A percentile compares a stretch with the other conserved stretches of the same genome.
Conservation (phyloP, 2,113 vertebrate genomes). For the Prunella himalayana region DNA sequence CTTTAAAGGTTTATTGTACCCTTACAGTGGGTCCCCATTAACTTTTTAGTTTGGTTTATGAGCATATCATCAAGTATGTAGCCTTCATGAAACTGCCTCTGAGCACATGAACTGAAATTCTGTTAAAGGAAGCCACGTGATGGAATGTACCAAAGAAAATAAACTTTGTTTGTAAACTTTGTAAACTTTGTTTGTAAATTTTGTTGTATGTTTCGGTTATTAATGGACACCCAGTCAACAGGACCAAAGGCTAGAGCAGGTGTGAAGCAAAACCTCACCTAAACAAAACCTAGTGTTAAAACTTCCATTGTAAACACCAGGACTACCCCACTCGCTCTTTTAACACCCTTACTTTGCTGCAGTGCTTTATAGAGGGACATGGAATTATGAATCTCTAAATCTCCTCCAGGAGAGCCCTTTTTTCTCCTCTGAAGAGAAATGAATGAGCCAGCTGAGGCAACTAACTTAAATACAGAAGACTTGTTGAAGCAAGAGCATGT, state of each 20-base stretch:
- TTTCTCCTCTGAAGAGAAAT: background rate
- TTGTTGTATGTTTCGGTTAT: background rate
- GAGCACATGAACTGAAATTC: background rate
- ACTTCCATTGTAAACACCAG: background rate
- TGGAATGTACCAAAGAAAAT: background rate
- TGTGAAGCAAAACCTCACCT: background rate
- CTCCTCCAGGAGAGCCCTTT: background rate
- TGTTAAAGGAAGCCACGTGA: background rate
- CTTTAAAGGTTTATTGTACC: background rate
- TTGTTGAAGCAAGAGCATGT: background rate
- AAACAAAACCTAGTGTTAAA: background rate
- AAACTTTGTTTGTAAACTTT: too few relatives aligned
- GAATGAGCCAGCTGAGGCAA: background rate
- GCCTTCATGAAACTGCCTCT: background rate
- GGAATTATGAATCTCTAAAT: background rate
- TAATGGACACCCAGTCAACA: background rate
- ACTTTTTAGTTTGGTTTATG: background rate
- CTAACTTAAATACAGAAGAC: background rate
- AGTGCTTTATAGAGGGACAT: background rate
- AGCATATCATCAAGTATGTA: accelerated
- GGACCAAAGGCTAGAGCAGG: background rate
- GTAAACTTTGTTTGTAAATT: too few relatives aligned
- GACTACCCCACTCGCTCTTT: background rate
- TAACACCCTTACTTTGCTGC: background rate
- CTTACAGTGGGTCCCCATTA: background rate